Evolutionary conservation across 1,140 invertebrate genomes (phyloP).

Genomic region (Hestina assimilis): DNA sequence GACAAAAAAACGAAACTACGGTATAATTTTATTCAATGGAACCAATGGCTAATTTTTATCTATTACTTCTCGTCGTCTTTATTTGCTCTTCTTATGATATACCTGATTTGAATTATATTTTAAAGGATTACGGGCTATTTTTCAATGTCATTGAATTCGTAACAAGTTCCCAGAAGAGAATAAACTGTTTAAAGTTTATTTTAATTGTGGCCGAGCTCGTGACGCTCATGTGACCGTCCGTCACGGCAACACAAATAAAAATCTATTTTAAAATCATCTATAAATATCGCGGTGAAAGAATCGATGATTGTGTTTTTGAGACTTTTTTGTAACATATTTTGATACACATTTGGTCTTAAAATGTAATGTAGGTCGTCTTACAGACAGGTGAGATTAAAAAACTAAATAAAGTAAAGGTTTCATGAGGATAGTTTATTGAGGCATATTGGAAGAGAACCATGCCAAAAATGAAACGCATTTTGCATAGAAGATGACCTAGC

Average conservation of each 20-base stretch:
- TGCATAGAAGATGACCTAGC: too few relatives aligned
- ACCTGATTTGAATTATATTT: not conserved
- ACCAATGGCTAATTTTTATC: too few relatives aligned
- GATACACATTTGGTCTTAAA: too few relatives aligned
- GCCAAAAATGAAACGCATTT: too few relatives aligned
- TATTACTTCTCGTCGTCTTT: too few relatives aligned
- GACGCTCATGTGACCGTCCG: constrained; percentile 24
- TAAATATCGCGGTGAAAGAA: constrained; percentile 4
- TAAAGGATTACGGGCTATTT: not conserved
- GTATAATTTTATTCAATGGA: too few relatives aligned
- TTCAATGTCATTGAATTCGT: not conserved
- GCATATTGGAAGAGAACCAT: too few relatives aligned
- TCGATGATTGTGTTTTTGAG: not conserved
- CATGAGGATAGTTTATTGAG: too few relatives aligned
- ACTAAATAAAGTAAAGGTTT: too few relatives aligned
- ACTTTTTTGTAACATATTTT: not conserved
- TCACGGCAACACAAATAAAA: constrained; percentile 6
- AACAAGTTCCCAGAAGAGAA: not conserved
- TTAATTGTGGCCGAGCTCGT: constrained; percentile 13
- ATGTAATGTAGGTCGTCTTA: too few relatives aligned
- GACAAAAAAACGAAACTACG: too few relatives aligned
- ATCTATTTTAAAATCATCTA: not conserved
- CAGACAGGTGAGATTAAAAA: too few relatives aligned
- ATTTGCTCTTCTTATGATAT: not conserved
- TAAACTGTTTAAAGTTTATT: constrained; percentile 21